Evolutionary conservation across 2,888 invertebrate species (phyloP), one percentile per base, ranked within the genome.

Genomic region (Vesta saturnalis): DNA sequence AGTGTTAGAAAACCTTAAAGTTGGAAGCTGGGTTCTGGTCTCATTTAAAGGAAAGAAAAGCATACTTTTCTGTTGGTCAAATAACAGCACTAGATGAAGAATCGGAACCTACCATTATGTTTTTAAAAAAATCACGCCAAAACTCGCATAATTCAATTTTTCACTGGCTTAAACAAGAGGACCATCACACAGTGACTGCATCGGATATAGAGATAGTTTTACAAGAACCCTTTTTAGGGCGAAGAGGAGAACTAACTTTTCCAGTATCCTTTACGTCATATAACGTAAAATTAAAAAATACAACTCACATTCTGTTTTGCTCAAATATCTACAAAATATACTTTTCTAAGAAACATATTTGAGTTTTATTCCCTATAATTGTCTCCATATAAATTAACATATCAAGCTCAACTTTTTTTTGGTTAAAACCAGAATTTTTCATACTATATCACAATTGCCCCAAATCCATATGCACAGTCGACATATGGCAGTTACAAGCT

Each of bases 1-100:
- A 14, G n/a, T n/a, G 46, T 46, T 46, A 46, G 46, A 46, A 46
- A 46, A 14, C 15, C 46, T 46, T 46, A 46, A 14, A 14, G 46
- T 46, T 46, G 46, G 15, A 46, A 46, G 46, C 46, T 46, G 46
- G 46, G 15, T 46, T 46, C 12, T 46, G 46, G 46, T 46, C 46
- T 46, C 46, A n/a, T 46, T 46, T 46, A 46, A 46, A 46, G n/a
- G 46, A 46, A 46, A 46, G 10, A 46, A n/a, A 46, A 46, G 46
- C 12, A 46, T 46, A 46, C 46, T 46, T n/a, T 46, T 46, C 46
- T 46, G 46, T 46, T 14, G 46, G 46, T 46, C 46, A 46, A 46
- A 46, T 46, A 46, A 46, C 46, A 46, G 46, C 15, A 46, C 46
- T 46, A 3, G 46, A 46, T 46, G 46, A 46, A 46, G 46, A 46